Evolutionary conservation across 2,888 invertebrate genomes (phyloP), one percentile per base, ranked within the genome.

Genomic region (Chaetogeoica ovagalla): DNA sequence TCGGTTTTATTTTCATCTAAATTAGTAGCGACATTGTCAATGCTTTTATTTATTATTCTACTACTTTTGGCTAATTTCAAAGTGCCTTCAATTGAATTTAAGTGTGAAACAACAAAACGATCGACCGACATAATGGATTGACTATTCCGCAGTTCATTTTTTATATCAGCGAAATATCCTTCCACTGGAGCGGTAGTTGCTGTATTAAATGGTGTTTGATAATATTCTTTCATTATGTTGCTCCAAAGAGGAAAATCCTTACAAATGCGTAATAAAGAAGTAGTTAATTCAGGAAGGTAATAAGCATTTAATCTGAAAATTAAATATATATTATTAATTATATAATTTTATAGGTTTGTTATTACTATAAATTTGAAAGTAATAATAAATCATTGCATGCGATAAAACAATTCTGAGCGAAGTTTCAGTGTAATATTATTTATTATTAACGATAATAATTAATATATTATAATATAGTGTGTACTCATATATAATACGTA

Each of bases 291-390:
- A n/a, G 63, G 37, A 65, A 37, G 39, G 9, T 65, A 8, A 65
- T 65, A 65, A 37, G 63, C 63, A 39, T 65, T 65, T 39, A 65
- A 39, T n/a, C 63, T 65, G 39, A 65, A 65, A 60, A n/a, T n/a
- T n/a, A n/a, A n/a, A n/a, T n/a, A n/a, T 11, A 23, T n/a, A 1
- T 21, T 60, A 55, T 9, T 9, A 43, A 8, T 43, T 43, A 43
- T 43, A 43, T 43, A 9, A 43, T 8, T 8, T 43, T 43, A 43
- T 43, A 43, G 9, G n/a, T n/a, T n/a, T n/a, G n/a, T n/a, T n/a
- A n/a, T n/a, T n/a, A n/a, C n/a, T n/a, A n/a, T n/a, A n/a, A n/a
- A n/a, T n/a, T n/a, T n/a, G n/a, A n/a, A n/a, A n/a, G n/a, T n/a
- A n/a, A n/a, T n/a, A n/a, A n/a, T n/a, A n/a, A n/a, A n/a, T n/a